Base-by-base conservation (phyloP, 2,797 vertebrate species). In the Danio tinwini region DNA sequence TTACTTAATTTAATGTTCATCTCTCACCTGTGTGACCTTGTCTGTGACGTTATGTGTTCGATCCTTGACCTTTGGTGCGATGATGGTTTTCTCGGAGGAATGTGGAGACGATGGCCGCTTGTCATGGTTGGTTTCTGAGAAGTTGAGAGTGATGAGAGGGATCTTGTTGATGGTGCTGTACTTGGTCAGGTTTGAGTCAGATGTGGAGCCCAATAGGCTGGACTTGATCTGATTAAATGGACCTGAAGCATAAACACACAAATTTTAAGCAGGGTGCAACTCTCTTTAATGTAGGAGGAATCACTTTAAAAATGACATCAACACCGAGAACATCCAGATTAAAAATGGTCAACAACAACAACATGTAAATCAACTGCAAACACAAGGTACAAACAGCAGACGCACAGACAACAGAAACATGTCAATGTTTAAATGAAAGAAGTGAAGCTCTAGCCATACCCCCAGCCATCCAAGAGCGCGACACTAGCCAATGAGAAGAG, bases 141-240 rank as follows among this genome's bases (percentile, higher is more conserved):
- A 99, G 92, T 99, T 99, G 87, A 99, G 92, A 3, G 97, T 98
- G 89, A 99, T 98, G 73, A 99, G 96, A 68, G 98, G 98, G 81
- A 99, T 99, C 94, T 96, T 99, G 95, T 98, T 99, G 93, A 99
- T 99, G 89, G 98, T 96, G 94, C 95, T 98, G 93, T 99, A 99
- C 91, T 94, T 98, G 91, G 97, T 97, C 89, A 99, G 96, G 93
- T 99, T 98, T 17, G 98, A 99, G 92, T 99, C 97, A 0, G 98
- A 99, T 0, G 97, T 99, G 85, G 98, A 99, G 88, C 98, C 97
- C 70, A 99, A 93, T 14, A 99, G 94, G 87, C 97, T 99, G 88
- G 97, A 98, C 87, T 95, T 98, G 93, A 99, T 97, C 94, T 99
- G 97, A 88, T 96, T 98, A 90, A 99, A 96, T 21, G 97, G 98